Percentiles rank a stretch among this genome's conserved stretches.
Conservation (phyloP, 2,888 invertebrate species). For the Alitta virens region DNA sequence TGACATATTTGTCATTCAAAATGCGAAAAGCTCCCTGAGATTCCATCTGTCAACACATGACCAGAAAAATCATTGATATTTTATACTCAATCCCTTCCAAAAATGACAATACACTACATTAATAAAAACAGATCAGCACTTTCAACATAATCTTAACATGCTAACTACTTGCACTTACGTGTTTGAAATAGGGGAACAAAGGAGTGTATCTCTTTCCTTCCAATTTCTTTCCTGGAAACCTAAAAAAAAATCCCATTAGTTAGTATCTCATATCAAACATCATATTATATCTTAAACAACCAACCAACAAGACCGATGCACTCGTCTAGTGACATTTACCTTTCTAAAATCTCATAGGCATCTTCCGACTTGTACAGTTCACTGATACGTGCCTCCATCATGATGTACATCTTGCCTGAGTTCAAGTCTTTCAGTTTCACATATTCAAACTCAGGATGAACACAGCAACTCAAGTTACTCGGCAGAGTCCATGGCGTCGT, state of each 20-base stretch:
- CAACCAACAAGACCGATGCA: no score
- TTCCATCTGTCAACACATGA: conserved; percentile 37
- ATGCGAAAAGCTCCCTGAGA: conserved; percentile 74
- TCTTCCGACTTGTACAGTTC: conserved; percentile 76
- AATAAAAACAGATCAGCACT: no score
- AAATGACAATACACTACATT: no score
- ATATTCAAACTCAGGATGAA: conserved; percentile 83
- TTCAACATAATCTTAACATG: no score
- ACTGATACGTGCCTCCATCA: conserved; percentile 80
- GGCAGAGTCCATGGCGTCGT: conserved; percentile 99
- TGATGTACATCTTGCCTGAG: conserved; percentile 71
- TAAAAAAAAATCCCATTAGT: conserved; percentile 30
- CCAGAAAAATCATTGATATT: background rate
- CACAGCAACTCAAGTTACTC: conserved; percentile 91
- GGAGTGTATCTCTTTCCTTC: conserved; percentile 82
- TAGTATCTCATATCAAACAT: no score
- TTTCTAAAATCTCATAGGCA: conserved; percentile 76
- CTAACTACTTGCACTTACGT: conserved; percentile 58
- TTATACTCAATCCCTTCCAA: no score
- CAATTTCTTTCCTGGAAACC: conserved; percentile 72
- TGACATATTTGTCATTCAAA: conserved; percentile 86
- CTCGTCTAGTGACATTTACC: conserved; percentile 54
- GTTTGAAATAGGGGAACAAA: conserved; percentile 81
- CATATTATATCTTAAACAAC: no score
- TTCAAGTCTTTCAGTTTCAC: conserved; percentile 70